Conservation (phyloP, 2,113 vertebrate genomes). For the Pleuronectes platessa region DNA sequence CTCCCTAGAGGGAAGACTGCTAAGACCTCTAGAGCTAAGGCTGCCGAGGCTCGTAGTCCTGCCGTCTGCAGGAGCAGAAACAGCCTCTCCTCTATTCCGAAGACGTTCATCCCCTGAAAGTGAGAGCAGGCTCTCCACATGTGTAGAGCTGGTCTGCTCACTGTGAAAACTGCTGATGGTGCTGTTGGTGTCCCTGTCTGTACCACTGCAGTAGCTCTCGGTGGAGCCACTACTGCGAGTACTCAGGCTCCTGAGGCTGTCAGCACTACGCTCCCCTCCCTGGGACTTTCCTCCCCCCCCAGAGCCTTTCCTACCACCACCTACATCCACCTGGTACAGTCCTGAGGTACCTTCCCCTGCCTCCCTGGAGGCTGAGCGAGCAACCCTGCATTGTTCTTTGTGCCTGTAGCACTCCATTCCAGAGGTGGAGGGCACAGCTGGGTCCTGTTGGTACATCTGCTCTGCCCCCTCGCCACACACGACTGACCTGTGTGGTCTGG, state of each 20-base stretch:
- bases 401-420: conserved; percentile 72
- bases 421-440: conserved; percentile 77
- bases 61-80: conserved; percentile 74
- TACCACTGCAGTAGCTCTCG: conserved; percentile 97
- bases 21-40: conserved; percentile 73
- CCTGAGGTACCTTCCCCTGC: conserved; percentile 79
- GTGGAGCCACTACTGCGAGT: conserved; percentile 95
- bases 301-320: conserved; percentile 68
- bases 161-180: conserved; percentile 96
- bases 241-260: conserved; percentile 95
- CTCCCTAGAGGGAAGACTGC: conserved; percentile 89
- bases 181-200: conserved; percentile 96
- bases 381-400: conserved; percentile 80
- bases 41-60: conserved; percentile 85
- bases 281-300: conserved; percentile 81
- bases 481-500: conserved; percentile 85
- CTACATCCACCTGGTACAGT: conserved; percentile 74
- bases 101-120: conserved; percentile 85
- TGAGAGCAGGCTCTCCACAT: conserved; percentile 93
- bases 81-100: conserved; percentile 80
- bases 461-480: conserved; percentile 83
- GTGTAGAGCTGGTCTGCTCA: conserved; percentile 96
- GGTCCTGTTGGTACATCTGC: conserved; percentile 85
- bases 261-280: conserved; percentile 90
- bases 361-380: conserved; percentile 78